Conservation (phyloP, 2,113 vertebrate genomes). For the Tiliqua scincoides region DNA sequence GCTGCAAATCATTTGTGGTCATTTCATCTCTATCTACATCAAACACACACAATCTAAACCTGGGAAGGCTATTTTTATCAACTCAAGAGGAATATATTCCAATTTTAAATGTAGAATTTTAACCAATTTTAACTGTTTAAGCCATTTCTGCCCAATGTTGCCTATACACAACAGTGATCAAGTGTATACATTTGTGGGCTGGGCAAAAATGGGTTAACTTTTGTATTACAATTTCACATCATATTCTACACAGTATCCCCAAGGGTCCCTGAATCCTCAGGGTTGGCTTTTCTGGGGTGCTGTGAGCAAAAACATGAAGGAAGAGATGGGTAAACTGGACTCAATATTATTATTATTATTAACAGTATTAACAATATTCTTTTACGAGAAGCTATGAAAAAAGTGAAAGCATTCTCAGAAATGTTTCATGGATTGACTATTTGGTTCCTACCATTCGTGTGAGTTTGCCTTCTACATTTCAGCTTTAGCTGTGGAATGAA, state of each 20-base stretch:
- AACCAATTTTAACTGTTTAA: background rate
- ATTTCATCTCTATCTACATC: background rate
- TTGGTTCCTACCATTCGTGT: constrained; percentile 69
- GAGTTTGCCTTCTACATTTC: constrained; percentile 68
- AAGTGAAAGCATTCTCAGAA: constrained; percentile 48
- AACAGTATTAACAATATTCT: too few relatives aligned
- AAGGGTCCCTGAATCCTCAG: too few relatives aligned
- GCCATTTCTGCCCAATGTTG: too few relatives aligned
- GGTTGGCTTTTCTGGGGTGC: too few relatives aligned
- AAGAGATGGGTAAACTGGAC: background rate
- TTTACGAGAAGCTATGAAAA: constrained; percentile 35
- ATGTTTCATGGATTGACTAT: constrained; percentile 62
- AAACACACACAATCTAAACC: background rate
- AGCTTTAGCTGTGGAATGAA: constrained; percentile 63
- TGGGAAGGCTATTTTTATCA: background rate
- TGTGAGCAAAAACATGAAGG: background rate
- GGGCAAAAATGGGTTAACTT: too few relatives aligned
- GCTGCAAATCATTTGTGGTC: too few relatives aligned
- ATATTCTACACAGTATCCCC: too few relatives aligned
- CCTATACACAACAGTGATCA: too few relatives aligned
- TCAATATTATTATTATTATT: background rate
- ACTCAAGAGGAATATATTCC: background rate
- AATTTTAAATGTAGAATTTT: background rate
- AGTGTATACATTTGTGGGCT: too few relatives aligned
- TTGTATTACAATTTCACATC: too few relatives aligned